These are phyloP conservation scores for Yoshiicerus persimilis DNA, from an alignment of 1,140 invertebrate species.

Conservation along the genomic window DNA sequence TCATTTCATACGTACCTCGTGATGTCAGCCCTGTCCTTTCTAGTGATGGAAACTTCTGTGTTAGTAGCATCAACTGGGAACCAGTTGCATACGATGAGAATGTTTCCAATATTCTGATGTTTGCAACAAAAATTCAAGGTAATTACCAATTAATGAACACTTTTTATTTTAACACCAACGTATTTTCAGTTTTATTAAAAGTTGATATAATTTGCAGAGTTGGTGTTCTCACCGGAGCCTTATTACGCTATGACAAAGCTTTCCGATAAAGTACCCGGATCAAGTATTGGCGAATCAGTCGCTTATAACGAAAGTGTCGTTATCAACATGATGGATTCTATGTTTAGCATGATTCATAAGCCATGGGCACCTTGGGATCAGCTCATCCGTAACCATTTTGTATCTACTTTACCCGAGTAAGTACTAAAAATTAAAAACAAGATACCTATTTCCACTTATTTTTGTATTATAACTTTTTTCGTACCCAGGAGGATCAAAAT, in stretches of 20 bases:
- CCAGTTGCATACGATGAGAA: background rate
- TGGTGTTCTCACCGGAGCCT: background rate
- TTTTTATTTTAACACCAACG: background rate
- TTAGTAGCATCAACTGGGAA: constrained; percentile 66
- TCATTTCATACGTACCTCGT: constrained; percentile 78
- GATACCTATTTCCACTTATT: too few relatives aligned
- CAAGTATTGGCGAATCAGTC: background rate
- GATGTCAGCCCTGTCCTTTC: constrained; percentile 89
- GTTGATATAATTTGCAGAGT: background rate
- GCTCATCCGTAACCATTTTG: constrained; percentile 17
- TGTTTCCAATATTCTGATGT: background rate
- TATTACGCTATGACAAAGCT: background rate
- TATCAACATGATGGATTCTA: constrained; percentile 3
- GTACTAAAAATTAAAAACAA: too few relatives aligned
- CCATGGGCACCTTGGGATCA: constrained; percentile 20
- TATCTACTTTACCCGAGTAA: background rate
- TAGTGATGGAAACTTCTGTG: constrained; percentile 78
- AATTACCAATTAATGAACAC: background rate
- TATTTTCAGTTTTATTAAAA: background rate
- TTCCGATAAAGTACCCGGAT: background rate
- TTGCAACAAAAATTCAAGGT: background rate
- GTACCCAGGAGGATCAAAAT: too few relatives aligned
- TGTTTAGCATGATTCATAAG: constrained; percentile 28
- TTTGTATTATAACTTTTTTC: background rate
- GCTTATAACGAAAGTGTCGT: constrained; percentile 31